phyloP scores from a whole-genome alignment of 1,140 invertebrate genomes.

The Drosophila orena region DNA sequence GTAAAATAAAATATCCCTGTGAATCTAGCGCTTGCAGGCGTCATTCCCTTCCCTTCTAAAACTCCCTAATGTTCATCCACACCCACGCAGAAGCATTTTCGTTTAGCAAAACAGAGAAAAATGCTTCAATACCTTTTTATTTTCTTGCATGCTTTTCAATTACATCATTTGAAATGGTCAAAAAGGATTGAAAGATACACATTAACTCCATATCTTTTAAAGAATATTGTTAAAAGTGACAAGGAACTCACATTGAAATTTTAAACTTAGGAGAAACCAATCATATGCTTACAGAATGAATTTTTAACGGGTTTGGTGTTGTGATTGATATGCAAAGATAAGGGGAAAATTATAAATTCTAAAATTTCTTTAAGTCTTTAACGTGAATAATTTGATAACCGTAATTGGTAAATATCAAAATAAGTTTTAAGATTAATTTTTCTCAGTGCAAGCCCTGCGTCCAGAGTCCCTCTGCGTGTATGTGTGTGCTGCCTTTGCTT shows the following conservation, averaged over 20 bases:
- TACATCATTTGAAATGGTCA: no score
- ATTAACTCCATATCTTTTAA: no score
- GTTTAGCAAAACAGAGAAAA: conserved; percentile 6
- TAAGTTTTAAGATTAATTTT: not conserved
- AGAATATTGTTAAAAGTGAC: no score
- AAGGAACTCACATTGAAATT: no score
- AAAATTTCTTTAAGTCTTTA: no score
- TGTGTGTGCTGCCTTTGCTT: conserved; percentile 25
- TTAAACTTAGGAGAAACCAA: no score
- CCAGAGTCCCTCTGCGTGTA: conserved; percentile 14
- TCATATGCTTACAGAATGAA: no score
- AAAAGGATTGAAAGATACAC: no score
- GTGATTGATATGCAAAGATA: no score
- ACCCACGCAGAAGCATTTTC: conserved; percentile 29
- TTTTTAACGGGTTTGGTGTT: no score
- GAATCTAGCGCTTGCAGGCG: conserved; percentile 72
- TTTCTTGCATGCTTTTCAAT: not conserved
- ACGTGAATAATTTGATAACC: no score
- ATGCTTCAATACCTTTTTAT: not conserved
- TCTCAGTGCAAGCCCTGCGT: conserved; percentile 21
- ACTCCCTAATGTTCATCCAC: conserved; percentile 43
- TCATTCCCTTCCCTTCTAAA: conserved; percentile 9
- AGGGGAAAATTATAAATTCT: no score
- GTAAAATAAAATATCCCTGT: conserved; percentile 77
- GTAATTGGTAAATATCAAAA: not conserved